These are phyloP conservation scores for Dryocosmus kuriphilus DNA, from an alignment of 2,888 invertebrate species.

Conservation along the genomic window DNA sequence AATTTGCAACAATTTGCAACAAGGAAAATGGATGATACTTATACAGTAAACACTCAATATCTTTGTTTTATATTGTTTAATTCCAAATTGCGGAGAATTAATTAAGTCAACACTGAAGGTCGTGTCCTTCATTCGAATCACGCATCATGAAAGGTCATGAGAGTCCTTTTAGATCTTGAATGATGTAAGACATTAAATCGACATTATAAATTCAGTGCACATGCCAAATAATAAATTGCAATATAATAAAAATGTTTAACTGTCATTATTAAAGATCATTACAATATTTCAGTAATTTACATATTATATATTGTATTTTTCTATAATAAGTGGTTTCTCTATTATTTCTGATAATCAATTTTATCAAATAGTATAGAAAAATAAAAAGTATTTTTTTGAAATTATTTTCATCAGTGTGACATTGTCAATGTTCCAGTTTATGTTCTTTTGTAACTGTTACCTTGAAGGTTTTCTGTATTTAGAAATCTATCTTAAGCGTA, in stretches of 20 bases:
- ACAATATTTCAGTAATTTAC: too few species aligned
- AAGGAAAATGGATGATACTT: background rate
- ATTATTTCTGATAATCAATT: background rate
- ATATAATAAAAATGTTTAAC: too few species aligned
- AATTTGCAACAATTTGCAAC: background rate
- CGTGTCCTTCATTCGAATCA: background rate
- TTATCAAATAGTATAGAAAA: background rate
- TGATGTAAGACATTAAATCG: background rate
- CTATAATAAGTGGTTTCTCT: too few species aligned
- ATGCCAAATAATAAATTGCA: too few species aligned
- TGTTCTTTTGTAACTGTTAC: background rate
- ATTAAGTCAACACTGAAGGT: background rate
- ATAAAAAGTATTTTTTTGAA: too few species aligned
- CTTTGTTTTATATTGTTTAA: background rate
- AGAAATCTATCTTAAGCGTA: too few species aligned
- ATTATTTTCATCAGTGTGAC: background rate
- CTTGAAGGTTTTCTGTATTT: background rate
- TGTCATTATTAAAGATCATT: too few species aligned
- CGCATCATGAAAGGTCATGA: constrained; percentile 4
- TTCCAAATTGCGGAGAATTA: background rate
- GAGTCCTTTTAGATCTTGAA: constrained; percentile 22
- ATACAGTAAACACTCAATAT: background rate
- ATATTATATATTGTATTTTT: too few species aligned
- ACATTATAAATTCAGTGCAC: too few species aligned
- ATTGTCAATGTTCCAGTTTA: background rate